Conservation (phyloP, 2,797 vertebrate species). For the Muraenolepis orangiensis region DNA sequence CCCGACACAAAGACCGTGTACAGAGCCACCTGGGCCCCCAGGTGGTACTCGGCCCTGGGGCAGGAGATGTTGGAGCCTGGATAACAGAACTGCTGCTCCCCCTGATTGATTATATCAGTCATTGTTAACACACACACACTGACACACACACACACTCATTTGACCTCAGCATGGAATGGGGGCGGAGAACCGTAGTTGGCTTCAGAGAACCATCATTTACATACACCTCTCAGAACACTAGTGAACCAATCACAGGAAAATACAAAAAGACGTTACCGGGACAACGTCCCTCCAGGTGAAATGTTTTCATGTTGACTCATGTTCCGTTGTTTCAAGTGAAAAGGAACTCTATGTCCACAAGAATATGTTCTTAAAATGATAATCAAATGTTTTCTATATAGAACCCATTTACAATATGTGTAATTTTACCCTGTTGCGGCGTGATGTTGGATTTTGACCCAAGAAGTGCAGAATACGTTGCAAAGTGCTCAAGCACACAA, state of each 20-base stretch:
- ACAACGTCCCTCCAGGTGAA: neutral
- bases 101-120: slow-evolving; percentile 4
- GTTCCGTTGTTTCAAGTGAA: neutral
- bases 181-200: neutral
- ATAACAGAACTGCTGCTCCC: slow-evolving; percentile 45
- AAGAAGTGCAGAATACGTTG: too few species aligned
- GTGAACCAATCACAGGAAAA: neutral
- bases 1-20: slow-evolving; percentile 50
- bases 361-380: neutral
- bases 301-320: neutral
- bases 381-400: neutral
- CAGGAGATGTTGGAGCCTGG: slow-evolving; percentile 51
- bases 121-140: slow-evolving; percentile 1
- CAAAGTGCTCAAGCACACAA: too few species aligned
- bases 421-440: too few species aligned
- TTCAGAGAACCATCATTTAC: neutral
- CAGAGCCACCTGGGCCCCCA: slow-evolving; percentile 18
- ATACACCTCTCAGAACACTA: neutral
- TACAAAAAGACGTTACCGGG: neutral
- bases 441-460: too few species aligned
- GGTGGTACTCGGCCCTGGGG: slow-evolving; percentile 24
- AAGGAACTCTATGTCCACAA: neutral
- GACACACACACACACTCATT: neutral
- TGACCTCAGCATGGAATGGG: neutral
- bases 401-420: too few species aligned